These are phyloP conservation scores for Epinotia bilunana DNA, from an alignment of 2,888 invertebrate species.

Conservation along the genomic window DNA sequence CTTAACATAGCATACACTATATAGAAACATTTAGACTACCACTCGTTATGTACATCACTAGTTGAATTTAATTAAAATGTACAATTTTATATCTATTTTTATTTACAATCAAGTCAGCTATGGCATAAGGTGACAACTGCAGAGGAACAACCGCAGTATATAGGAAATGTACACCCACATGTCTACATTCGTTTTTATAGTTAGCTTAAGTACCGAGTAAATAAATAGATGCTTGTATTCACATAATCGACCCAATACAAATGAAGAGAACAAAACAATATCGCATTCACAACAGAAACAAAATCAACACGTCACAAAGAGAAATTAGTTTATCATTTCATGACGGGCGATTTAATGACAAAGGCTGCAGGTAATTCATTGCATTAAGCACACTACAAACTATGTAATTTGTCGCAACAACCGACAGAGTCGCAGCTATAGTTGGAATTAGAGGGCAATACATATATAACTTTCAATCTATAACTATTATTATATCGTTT, in stretches of 20 bases:
- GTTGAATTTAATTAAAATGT: constrained; percentile 48
- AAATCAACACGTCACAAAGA: too few relatives aligned
- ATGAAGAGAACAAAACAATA: background rate
- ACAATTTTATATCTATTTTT: constrained; percentile 38
- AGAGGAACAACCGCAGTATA: constrained; percentile 58
- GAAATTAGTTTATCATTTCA: too few relatives aligned
- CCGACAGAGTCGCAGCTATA: too few relatives aligned
- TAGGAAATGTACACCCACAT: constrained; percentile 56
- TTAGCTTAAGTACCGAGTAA: constrained; percentile 64
- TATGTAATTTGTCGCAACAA: too few relatives aligned
- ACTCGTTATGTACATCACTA: constrained; percentile 62
- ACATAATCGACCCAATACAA: constrained; percentile 45
- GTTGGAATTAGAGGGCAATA: too few relatives aligned
- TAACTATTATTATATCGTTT: too few relatives aligned
- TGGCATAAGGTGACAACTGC: constrained; percentile 50
- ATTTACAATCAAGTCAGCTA: constrained; percentile 40
- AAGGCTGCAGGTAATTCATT: too few relatives aligned
- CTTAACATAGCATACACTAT: constrained; percentile 49
- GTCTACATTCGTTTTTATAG: constrained; percentile 16
- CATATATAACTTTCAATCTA: too few relatives aligned
- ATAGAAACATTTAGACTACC: constrained; percentile 50
- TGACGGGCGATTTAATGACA: too few relatives aligned
- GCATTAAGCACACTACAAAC: too few relatives aligned
- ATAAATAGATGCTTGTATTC: constrained; percentile 63
- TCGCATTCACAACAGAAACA: too few relatives aligned